Percentiles rank a stretch among this genome's conserved stretches.
Conservation (phyloP, 2,113 vertebrate genomes). For the Chamaea fasciata region DNA sequence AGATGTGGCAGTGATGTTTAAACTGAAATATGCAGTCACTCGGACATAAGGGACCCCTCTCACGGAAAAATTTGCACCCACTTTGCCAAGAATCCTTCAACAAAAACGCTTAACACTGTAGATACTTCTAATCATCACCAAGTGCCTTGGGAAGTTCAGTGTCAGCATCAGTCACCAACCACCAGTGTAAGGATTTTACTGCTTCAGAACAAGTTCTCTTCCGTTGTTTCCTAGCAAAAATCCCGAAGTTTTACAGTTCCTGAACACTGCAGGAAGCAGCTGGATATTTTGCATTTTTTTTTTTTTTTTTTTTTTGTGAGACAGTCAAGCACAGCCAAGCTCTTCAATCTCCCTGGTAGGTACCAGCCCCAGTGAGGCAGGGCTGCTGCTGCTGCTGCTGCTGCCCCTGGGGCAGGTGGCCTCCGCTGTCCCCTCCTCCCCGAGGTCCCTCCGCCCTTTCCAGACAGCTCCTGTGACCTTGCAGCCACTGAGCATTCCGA, state of each 20-base stretch:
- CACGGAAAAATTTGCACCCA: background rate
- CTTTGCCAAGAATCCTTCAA: background rate
- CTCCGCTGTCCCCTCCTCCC: background rate
- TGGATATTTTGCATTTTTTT: constrained; percentile 18
- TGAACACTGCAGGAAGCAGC: background rate
- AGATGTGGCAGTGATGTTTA: accelerated
- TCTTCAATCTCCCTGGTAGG: background rate
- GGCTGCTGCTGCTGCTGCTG: background rate
- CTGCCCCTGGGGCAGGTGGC: background rate
- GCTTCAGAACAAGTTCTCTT: background rate
- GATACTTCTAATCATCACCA: background rate
- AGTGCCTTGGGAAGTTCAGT: background rate
- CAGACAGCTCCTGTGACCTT: background rate
- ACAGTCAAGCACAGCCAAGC: background rate
- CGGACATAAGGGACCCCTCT: background rate
- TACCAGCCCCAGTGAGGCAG: background rate
- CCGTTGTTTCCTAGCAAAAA: background rate
- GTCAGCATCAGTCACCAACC: background rate
- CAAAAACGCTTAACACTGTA: background rate
- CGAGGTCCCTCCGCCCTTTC: background rate
- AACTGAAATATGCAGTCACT: background rate
- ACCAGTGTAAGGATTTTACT: background rate
- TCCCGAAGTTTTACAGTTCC: background rate
- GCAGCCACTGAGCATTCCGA: background rate
- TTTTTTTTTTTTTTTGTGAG: constrained; percentile 11